Conservation (phyloP, 2,888 invertebrate species). For the Branchellion lobata region DNA sequence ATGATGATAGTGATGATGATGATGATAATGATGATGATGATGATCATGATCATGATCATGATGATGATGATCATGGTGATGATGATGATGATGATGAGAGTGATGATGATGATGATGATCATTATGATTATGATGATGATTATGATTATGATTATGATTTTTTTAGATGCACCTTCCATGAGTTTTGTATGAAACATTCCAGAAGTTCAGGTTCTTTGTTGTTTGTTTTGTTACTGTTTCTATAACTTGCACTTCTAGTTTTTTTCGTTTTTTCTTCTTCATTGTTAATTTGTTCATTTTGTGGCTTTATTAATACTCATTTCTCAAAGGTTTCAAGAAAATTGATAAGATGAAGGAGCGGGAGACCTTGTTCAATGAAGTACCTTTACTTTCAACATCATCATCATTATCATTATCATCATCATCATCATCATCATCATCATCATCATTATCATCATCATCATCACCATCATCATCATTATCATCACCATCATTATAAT, state of each 20-base stretch:
- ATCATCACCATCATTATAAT: no score
- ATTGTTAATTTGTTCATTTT: constrained; percentile 76
- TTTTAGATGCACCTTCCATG: constrained; percentile 21
- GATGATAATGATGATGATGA: constrained; percentile 26
- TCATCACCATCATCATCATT: no score
- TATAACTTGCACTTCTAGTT: not conserved
- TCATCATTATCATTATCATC: constrained; percentile 83
- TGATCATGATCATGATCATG: not conserved
- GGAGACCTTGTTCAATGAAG: constrained; percentile 90
- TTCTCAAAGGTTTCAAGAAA: constrained; percentile 92
- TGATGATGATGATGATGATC: constrained; percentile 19
- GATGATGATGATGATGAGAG: constrained; percentile 27
- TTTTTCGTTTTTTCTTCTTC: not conserved
- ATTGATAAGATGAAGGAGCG: constrained; percentile 95
- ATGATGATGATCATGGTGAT: constrained; percentile 8
- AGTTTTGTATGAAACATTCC: constrained; percentile 24
- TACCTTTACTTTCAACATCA: no score
- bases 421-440: no score
- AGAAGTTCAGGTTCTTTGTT: constrained; percentile 6
- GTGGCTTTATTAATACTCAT: constrained; percentile 94
- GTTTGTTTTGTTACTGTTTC: no score
- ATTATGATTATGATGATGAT: constrained; percentile 5
- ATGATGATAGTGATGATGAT: constrained; percentile 21
- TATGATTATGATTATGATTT: constrained; percentile 2
- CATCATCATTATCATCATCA: no score